Percentiles rank a stretch among this genome's conserved stretches.
Conservation (phyloP, 2,113 vertebrate genomes). For the Burhinus bistriatus region DNA sequence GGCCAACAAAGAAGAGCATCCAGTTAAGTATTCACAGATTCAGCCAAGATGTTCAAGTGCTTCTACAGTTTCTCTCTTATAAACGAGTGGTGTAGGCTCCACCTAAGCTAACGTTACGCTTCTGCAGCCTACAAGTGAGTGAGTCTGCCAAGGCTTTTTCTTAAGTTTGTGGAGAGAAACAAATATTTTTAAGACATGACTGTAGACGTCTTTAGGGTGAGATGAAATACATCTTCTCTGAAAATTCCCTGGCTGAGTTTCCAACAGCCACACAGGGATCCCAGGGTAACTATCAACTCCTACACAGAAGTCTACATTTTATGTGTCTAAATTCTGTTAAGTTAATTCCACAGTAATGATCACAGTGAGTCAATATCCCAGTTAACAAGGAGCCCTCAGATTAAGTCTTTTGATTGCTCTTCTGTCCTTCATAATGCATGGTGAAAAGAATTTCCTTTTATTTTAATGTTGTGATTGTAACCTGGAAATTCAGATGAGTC, state of each 20-base stretch:
- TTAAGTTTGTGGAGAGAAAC: background rate
- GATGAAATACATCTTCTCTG: background rate
- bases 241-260: background rate
- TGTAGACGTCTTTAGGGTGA: background rate
- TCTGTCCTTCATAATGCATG: background rate
- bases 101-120: background rate
- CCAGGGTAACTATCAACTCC: background rate
- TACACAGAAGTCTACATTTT: background rate
- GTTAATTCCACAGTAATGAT: background rate
- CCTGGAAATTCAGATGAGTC: background rate
- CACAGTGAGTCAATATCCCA: background rate
- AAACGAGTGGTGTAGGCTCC: background rate
- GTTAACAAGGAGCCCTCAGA: background rate
- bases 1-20: background rate
- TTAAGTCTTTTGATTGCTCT: background rate
- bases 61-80: background rate
- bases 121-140: background rate
- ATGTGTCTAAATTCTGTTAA: background rate
- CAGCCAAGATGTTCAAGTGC: background rate
- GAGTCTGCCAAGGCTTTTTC: background rate
- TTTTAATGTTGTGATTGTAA: background rate
- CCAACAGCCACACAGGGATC: background rate
- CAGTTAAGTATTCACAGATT: background rate
- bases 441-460: background rate
- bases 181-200: background rate